A percentile compares a stretch with the other conserved stretches of the same genome.
phyloP scores from a whole-genome alignment of 2,113 vertebrate genomes.

The Alethe diademata region DNA sequence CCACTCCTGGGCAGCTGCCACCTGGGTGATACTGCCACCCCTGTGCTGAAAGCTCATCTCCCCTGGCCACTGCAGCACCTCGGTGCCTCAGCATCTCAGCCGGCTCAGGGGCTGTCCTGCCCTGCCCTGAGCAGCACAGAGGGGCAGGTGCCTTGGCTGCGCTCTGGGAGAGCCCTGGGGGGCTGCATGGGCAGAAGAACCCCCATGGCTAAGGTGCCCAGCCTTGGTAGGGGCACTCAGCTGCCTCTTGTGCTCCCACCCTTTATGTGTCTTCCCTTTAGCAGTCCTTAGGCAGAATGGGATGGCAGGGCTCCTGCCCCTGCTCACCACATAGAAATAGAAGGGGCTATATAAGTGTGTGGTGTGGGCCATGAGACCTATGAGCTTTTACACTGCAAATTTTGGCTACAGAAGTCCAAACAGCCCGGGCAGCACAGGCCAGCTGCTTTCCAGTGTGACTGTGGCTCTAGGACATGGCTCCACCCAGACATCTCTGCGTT shows the following conservation, averaged over 20 bases:
- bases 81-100: background rate
- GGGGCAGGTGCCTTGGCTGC: fast-evolving
- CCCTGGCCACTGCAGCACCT: background rate
- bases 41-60: background rate
- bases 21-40: background rate
- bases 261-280: fast-evolving
- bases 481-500: fast-evolving
- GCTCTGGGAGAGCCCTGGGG: background rate
- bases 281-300: background rate
- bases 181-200: fast-evolving
- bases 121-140: background rate
- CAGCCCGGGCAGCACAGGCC: background rate
- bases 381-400: background rate
- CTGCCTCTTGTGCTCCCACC: background rate
- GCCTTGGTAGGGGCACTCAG: fast-evolving
- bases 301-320: background rate
- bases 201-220: fast-evolving
- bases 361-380: fast-evolving
- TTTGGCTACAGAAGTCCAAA: background rate
- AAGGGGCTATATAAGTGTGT: background rate
- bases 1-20: background rate
- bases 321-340: fast-evolving
- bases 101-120: background rate
- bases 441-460: background rate
- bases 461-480: fast-evolving